phyloP scores from a whole-genome alignment of 2,113 vertebrate species.

The Ochotona princeps region DNA sequence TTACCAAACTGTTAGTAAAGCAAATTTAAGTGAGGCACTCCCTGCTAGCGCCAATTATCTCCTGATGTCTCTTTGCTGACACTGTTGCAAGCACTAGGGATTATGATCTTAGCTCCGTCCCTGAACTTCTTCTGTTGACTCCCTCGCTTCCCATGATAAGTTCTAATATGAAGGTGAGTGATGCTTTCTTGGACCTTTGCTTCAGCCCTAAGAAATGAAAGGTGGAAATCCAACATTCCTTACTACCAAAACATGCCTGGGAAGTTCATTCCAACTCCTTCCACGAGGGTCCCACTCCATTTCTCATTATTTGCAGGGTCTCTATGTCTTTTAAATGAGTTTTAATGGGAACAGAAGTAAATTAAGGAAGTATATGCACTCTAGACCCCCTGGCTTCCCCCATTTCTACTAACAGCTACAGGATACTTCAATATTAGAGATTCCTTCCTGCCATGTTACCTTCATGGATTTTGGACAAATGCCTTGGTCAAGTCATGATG shows the following conservation, averaged over 20 bases:
- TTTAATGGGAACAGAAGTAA: not conserved
- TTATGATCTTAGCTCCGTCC: not conserved
- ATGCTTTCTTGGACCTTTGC: not conserved
- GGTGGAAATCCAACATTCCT: not conserved
- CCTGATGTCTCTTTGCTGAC: not conserved
- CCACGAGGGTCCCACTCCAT: not conserved
- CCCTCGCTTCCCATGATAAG: not conserved
- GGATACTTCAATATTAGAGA: not conserved
- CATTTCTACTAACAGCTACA: not conserved
- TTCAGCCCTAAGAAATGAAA: not conserved
- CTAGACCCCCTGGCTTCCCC: too few relatives aligned
- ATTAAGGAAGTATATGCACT: not conserved
- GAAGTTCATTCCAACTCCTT: not conserved
- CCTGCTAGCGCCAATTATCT: not conserved
- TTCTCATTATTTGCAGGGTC: rapidly evolving
- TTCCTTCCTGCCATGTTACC: not conserved
- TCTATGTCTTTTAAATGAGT: not conserved
- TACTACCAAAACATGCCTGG: too few relatives aligned
- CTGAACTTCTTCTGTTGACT: not conserved
- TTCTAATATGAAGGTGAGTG: not conserved
- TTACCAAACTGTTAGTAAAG: not conserved
- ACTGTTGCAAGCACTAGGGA: not conserved
- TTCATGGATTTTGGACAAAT: not conserved
- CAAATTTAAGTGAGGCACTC: not conserved
- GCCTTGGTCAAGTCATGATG: not conserved